Evolutionary conservation across 2,113 vertebrate species (phyloP), one percentile per base, ranked within the genome.

Genomic region (Ceyx cyanopectus): DNA sequence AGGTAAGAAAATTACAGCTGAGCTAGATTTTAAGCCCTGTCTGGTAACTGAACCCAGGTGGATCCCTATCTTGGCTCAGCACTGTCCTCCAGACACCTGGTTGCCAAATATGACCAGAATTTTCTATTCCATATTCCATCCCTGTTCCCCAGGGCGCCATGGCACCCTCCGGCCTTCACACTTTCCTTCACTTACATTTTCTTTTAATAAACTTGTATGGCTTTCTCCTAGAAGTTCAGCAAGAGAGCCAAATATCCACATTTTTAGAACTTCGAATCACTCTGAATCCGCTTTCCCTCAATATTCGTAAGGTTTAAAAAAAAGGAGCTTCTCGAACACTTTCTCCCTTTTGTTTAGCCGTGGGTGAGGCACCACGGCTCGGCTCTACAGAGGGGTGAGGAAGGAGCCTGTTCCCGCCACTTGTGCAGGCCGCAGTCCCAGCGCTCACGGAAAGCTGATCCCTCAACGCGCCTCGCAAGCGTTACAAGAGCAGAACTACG

Each of bases 361-460:
- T 2, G 22, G 30, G 26, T 5, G 30, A 57, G 22, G 8, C 7
- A 80, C 3, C 24, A 3, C 10, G 1, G 14, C 40, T 48, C 13
- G 11, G 3, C 22, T 23, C 18, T 22, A 10, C 65, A 3, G 7
- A 14, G 2, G 9, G 6, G 5, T 3, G 7, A 41, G 0, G 14
- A 53, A 27, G 15, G 20, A 41, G 17, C 53, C 27, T 0, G 43
- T 32, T 8, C 51, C 14, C 43, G 7, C 10, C n/a, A 7, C 29
- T 5, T 0, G 2, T 8, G 23, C 4, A 4, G 10, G 34, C 43
- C 21, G 3, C 61, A 30, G 0, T 2, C 9, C 51, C 3, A 5
- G 5, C 13, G 17, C 40, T 26, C 11, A 0, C 4, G 17, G 10
- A 22, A 2, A 37, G 7, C 18, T 0, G 19, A 5, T 18, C 3